Percentiles rank a stretch among this genome's conserved stretches.
phyloP scores from a whole-genome alignment of 1,140 invertebrate genomes.

The Philotrypesis tridentata region DNA sequence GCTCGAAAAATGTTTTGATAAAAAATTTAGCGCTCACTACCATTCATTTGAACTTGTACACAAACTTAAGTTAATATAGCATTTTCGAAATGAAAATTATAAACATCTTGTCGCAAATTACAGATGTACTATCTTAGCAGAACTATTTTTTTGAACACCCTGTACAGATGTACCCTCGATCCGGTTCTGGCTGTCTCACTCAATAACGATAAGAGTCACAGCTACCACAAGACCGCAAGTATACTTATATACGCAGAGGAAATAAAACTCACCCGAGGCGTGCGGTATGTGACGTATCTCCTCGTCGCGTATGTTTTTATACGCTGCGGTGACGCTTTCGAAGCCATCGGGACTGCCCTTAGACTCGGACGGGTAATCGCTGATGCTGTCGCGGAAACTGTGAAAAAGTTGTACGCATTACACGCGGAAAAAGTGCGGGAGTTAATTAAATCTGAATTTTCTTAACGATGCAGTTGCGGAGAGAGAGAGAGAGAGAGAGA shows the following conservation, averaged over 20 bases:
- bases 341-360: slow-evolving; percentile 75
- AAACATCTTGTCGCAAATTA: no score
- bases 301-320: slow-evolving; percentile 78
- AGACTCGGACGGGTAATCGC: slow-evolving; percentile 75
- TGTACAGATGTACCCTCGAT: neutral
- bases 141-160: neutral
- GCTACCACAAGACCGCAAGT: neutral
- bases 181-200: neutral
- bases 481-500: no score
- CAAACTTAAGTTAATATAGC: no score
- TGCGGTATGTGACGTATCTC: slow-evolving; percentile 75
- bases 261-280: slow-evolving; percentile 74
- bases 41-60: no score
- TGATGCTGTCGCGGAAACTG: slow-evolving; percentile 73
- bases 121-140: neutral
- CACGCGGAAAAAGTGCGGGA: neutral
- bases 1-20: no score
- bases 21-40: no score
- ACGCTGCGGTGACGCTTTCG: slow-evolving; percentile 77
- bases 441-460: slow-evolving; percentile 17
- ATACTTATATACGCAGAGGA: slow-evolving; percentile 20
- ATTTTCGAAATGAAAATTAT: no score
- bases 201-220: neutral
- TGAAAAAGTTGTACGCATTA: slow-evolving; percentile 18
- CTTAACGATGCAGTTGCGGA: neutral